Conservation (phyloP, 2,888 invertebrate species). For the Trimorus sp. region DNA sequence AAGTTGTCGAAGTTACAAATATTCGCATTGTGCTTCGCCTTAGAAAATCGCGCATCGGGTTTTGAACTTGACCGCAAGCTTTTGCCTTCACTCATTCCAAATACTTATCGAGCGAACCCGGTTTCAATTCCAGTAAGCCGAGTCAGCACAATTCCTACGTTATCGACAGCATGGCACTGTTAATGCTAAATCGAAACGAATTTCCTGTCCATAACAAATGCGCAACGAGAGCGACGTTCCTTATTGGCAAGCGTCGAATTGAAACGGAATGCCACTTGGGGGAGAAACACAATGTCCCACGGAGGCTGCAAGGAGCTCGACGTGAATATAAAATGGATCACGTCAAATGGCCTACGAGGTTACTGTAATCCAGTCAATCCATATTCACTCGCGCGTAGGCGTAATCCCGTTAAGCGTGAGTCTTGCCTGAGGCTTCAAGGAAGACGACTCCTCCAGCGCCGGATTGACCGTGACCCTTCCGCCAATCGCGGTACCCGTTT, state of each 20-base stretch:
- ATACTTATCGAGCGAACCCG: no score
- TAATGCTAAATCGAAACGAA: conserved; percentile 11
- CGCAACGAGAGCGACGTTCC: conserved; percentile 5
- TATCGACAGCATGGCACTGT: no score
- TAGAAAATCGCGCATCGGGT: no score
- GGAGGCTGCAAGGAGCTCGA: conserved; percentile 33
- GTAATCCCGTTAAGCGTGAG: conserved; percentile 62
- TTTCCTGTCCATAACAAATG: conserved; percentile 26
- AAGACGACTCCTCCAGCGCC: conserved; percentile 58
- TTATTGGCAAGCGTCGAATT: conserved; percentile 26
- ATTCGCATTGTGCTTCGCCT: no score
- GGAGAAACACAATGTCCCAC: conserved; percentile 13
- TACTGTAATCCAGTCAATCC: conserved; percentile 63
- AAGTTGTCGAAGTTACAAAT: no score
- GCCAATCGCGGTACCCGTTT: conserved; percentile 56
- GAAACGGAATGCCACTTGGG: neutral
- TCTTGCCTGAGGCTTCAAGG: conserved; percentile 65
- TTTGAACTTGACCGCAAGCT: no score
- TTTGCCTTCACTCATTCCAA: no score
- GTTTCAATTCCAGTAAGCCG: no score
- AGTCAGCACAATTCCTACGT: no score
- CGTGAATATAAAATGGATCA: conserved; percentile 59
- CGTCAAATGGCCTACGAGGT: conserved; percentile 50
- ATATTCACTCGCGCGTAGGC: conserved; percentile 65
- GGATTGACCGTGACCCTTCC: conserved; percentile 51